Conservation (phyloP, 2,797 vertebrate species). For the Nyctalus aviator region DNA sequence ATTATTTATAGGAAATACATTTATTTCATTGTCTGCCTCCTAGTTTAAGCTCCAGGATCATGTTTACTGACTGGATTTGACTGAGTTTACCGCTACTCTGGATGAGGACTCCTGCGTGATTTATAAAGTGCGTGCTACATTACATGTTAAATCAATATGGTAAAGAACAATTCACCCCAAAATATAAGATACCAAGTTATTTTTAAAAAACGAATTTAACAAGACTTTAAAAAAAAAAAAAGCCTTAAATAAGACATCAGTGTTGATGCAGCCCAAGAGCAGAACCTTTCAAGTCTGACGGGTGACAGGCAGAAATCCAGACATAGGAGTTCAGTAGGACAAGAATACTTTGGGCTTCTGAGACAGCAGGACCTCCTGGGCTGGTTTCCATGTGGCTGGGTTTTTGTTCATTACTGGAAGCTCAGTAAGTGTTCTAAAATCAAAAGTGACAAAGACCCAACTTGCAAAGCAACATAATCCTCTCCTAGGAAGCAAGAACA, state of each 20-base stretch:
- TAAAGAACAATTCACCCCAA: constrained; percentile 83
- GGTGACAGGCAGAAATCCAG: constrained; percentile 52
- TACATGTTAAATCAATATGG: constrained; percentile 82
- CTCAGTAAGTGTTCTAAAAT: constrained; percentile 55
- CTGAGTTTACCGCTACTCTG: constrained; percentile 68
- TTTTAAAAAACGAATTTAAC: constrained; percentile 39
- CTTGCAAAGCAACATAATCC: background rate
- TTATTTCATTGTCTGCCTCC: constrained; percentile 53
- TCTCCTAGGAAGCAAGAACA: background rate
- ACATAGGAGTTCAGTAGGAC: background rate
- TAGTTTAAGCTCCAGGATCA: constrained; percentile 57
- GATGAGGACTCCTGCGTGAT: constrained; percentile 76
- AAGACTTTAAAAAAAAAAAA: constrained; percentile 8
- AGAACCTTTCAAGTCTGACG: background rate
- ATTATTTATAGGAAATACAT: constrained; percentile 28
- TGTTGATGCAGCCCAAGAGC: background rate
- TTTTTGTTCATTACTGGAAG: constrained; percentile 17
- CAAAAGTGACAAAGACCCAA: constrained; percentile 73
- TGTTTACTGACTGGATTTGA: constrained; percentile 71
- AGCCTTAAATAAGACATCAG: constrained; percentile 71
- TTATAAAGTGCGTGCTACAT: constrained; percentile 74
- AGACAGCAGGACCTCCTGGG: background rate
- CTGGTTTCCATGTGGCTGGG: background rate
- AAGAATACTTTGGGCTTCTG: background rate
- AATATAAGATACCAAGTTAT: constrained; percentile 80